Evolutionary conservation across 1,140 invertebrate genomes (phyloP).

Genomic region (Samia ricini): DNA sequence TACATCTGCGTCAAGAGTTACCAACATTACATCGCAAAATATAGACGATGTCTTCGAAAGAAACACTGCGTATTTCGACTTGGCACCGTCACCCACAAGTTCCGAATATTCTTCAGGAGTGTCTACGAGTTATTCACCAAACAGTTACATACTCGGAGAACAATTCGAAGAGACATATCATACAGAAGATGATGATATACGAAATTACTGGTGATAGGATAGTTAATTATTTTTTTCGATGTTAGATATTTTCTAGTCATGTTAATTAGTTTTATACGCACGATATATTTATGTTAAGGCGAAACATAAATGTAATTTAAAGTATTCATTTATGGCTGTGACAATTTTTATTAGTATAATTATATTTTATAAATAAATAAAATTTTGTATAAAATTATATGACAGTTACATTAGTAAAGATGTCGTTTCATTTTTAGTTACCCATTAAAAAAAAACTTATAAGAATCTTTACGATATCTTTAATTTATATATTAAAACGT

Average conservation of each 20-base stretch:
- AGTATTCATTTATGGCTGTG: background rate
- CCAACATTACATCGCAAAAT: conserved; percentile 37
- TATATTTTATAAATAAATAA: background rate
- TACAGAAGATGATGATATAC: conserved; percentile 86
- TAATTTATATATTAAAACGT: background rate
- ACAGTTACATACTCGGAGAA: conserved; percentile 40
- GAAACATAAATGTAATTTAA: background rate
- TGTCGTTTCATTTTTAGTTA: background rate
- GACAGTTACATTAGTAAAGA: background rate
- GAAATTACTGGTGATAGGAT: conserved; percentile 89
- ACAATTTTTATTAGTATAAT: background rate
- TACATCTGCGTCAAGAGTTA: conserved; percentile 27
- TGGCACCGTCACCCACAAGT: conserved; percentile 83
- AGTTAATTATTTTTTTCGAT: conserved; percentile 44
- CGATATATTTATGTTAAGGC: background rate
- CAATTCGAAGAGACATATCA: conserved; percentile 78
- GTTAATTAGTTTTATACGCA: conserved; percentile 7
- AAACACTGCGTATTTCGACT: conserved; percentile 80
- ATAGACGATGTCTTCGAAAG: conserved; percentile 64
- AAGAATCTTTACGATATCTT: background rate
- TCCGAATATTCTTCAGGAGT: conserved; percentile 82
- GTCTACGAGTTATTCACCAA: conserved; percentile 58
- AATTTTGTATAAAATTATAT: background rate
- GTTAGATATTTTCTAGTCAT: conserved; percentile 25
- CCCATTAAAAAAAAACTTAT: background rate